A percentile compares a stretch with the other conserved stretches of the same genome.
Conservation (phyloP, 2,797 vertebrate genomes). For the Pseudotriccus pelzelni region DNA sequence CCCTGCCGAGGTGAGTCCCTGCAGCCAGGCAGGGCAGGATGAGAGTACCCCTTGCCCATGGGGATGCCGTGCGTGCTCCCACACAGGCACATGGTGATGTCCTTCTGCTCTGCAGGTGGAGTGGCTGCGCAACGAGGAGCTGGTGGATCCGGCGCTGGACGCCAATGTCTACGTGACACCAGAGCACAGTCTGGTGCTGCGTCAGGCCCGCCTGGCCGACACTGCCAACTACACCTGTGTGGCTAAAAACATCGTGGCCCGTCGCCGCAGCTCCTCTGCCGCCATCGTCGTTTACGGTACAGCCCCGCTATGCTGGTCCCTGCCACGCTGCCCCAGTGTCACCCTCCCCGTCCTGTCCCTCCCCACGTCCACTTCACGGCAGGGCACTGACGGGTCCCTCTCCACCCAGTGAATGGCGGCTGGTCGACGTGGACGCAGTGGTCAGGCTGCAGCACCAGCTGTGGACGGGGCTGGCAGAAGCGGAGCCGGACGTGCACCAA, state of each 20-base stretch:
- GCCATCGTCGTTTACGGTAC: slow-evolving; percentile 92
- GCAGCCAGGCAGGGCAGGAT: background rate
- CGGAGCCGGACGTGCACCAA: slow-evolving; percentile 99
- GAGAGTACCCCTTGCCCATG: rapidly evolving
- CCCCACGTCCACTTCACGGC: background rate
- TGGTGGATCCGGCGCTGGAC: slow-evolving; percentile 90
- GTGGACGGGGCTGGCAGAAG: slow-evolving; percentile 99
- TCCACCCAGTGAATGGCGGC: slow-evolving; percentile 95
- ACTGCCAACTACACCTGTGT: slow-evolving; percentile 98
- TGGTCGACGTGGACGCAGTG: slow-evolving; percentile 99
- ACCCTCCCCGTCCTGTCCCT: background rate
- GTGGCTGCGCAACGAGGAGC: slow-evolving; percentile 94
- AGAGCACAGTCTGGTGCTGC: slow-evolving; percentile 95
- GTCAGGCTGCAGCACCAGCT: slow-evolving; percentile 96
- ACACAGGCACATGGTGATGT: rapidly evolving
- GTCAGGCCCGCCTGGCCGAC: slow-evolving; percentile 92
- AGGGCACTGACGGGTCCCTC: slow-evolving; percentile 68
- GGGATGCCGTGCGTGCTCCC: rapidly evolving
- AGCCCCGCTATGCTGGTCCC: background rate
- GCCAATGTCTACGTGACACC: slow-evolving; percentile 92
- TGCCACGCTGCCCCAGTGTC: background rate
- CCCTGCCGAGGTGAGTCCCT: slow-evolving; percentile 88
- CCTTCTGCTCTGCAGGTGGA: slow-evolving; percentile 82
- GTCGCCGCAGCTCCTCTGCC: slow-evolving; percentile 90
- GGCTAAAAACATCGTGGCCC: slow-evolving; percentile 97